Base-by-base conservation (phyloP, 2,113 vertebrate species). In the Lampris megalopsis region DNA sequence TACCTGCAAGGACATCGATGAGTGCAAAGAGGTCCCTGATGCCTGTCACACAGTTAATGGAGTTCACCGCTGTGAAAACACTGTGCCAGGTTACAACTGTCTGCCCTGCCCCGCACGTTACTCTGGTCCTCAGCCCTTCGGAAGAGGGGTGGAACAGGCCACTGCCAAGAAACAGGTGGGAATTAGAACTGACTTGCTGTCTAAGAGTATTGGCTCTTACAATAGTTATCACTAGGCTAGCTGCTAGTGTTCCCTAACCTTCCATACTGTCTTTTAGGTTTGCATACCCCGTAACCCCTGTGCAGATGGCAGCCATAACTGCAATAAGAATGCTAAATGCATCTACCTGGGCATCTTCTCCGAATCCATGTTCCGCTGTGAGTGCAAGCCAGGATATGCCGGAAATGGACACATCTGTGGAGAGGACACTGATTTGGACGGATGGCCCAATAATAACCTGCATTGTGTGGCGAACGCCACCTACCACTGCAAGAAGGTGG, bases 401-500 rank as follows among this genome's bases (percentile, higher is more conserved):
- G 98, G 98, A 52, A 98, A 99, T 0, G 98, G 98, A 52, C 92
- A 94, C 40, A 99, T 99, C 82, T 99, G 98, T 0, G 97, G 97
- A 77, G 98, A 98, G 90, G 98, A 99, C 84, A 95, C 91, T 2
- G 98, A 99, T 80, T 90, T 99, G 69, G 98, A 99, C 2, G 98
- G 98, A 70, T 99, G 98, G 98, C 98, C 98, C 78, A 99, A 98
- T 56, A 93, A 90, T 53, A 77, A 98, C 76, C 94, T 99, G 60
- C 83, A 81, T 60, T 99, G 98, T 80, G 96, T 99, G 88, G 95
- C 94, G 78, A 99, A 99, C 13, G 98, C 98, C 13, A 99, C 98
- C 43, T 99, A 99, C 87, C 98, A 99, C 90, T 99, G 98, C 92
- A 99, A 96, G 87, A 99, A 98, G 91, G 98, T 99, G 96, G 67